Percentiles rank a stretch among this genome's conserved stretches.
Conservation (phyloP, 2,888 invertebrate genomes). For the Rhyacophila evoluta region DNA sequence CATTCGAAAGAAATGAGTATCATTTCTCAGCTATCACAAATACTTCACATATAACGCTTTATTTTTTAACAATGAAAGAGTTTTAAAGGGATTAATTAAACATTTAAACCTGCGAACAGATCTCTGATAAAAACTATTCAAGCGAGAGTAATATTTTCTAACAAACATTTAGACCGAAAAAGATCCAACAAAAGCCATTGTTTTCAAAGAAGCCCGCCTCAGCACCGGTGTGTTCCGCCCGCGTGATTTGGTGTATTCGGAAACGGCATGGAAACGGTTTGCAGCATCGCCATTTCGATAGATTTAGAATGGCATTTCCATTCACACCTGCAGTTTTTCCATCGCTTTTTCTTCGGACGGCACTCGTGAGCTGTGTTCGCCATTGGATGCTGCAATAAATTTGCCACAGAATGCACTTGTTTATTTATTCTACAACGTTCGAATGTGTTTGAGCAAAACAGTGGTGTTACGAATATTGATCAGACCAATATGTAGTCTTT, state of each 20-base stretch:
- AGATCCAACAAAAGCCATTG: not conserved
- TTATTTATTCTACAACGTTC: not conserved
- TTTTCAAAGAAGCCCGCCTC: not conserved
- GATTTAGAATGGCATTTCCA: conserved; percentile 22
- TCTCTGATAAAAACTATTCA: not conserved
- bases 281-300: conserved; percentile 5
- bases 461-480: too few species aligned
- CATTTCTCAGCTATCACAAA: too few species aligned
- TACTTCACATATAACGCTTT: too few species aligned
- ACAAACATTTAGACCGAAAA: not conserved
- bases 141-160: not conserved
- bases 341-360: not conserved
- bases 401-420: conserved; percentile 4
- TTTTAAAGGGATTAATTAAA: not conserved
- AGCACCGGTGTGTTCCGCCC: not conserved
- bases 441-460: not conserved
- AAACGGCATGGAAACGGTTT: not conserved
- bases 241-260: not conserved
- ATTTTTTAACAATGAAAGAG: too few species aligned
- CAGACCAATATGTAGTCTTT: too few species aligned
- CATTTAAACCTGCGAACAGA: not conserved
- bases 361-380: not conserved
- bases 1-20: too few species aligned
- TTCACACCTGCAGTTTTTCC: conserved; percentile 10
- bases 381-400: conserved; percentile 20